phyloP scores from a whole-genome alignment of 2,888 invertebrate species.

The Auanema freiburgensis region DNA sequence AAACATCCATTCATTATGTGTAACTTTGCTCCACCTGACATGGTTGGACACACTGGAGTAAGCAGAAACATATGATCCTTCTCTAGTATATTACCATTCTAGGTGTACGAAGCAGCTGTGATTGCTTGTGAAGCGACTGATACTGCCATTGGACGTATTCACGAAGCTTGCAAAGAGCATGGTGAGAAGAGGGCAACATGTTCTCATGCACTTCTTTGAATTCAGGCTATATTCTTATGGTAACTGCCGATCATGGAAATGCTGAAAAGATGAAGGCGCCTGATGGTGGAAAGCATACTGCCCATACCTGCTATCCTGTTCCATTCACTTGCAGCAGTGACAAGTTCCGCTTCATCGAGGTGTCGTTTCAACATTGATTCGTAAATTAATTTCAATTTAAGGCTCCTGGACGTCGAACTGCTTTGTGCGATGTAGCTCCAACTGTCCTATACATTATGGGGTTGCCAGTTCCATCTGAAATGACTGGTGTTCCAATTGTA shows the following conservation, averaged over 20 bases:
- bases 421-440: slow-evolving; percentile 67
- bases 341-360: slow-evolving; percentile 49
- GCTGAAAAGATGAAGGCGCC: slow-evolving; percentile 67
- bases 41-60: slow-evolving; percentile 68
- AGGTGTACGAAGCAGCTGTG: slow-evolving; percentile 39
- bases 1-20: slow-evolving; percentile 67
- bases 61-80: slow-evolving; percentile 35
- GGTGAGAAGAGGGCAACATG: slow-evolving; percentile 29
- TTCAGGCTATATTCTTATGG: slow-evolving; percentile 39
- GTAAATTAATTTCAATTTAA: not conserved
- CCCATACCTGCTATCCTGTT: slow-evolving; percentile 66
- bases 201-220: not conserved
- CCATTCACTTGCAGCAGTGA: slow-evolving; percentile 59
- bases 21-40: slow-evolving; percentile 68
- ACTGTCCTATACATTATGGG: slow-evolving; percentile 66
- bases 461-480: slow-evolving; percentile 63
- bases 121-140: slow-evolving; percentile 58
- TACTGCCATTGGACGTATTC: slow-evolving; percentile 65
- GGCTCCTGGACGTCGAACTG: slow-evolving; percentile 55
- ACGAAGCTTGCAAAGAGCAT: slow-evolving; percentile 64
- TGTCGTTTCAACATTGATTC: slow-evolving; percentile 3
- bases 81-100: not conserved
- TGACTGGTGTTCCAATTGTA: slow-evolving; percentile 58
- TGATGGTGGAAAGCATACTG: slow-evolving; percentile 66
- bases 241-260: slow-evolving; percentile 66